Percentiles rank a stretch among this genome's conserved stretches.
phyloP scores from a whole-genome alignment of 2,113 vertebrate species.

The Uria lomvia region DNA sequence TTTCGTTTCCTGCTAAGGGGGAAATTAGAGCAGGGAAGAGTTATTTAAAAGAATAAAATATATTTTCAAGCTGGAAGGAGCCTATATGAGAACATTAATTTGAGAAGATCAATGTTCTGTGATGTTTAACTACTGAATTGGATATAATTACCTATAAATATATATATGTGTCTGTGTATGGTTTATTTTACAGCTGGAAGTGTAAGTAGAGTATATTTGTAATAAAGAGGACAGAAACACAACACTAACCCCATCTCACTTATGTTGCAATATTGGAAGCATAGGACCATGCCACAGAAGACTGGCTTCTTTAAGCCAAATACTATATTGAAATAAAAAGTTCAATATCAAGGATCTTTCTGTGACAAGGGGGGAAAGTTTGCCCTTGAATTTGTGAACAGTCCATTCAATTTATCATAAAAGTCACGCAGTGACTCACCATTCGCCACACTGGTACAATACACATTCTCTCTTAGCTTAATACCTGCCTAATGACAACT shows the following conservation, averaged over 20 bases:
- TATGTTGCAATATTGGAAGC: background rate
- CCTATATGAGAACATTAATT: background rate
- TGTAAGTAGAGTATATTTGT: background rate
- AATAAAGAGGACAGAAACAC: background rate
- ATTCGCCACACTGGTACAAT: background rate
- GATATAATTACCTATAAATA: background rate
- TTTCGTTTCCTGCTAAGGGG: slow-evolving; percentile 23
- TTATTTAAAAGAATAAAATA: slow-evolving; percentile 10
- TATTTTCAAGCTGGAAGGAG: background rate
- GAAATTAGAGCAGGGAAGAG: background rate
- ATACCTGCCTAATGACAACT: background rate
- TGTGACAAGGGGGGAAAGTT: background rate
- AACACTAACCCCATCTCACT: background rate
- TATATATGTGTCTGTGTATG: no score
- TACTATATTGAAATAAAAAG: background rate
- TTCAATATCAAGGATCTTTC: background rate
- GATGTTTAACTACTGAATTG: background rate
- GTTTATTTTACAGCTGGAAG: slow-evolving; percentile 1
- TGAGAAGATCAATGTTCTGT: background rate
- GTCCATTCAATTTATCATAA: background rate
- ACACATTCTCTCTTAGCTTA: background rate
- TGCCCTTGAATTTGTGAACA: slow-evolving; percentile 6
- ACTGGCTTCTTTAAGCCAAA: background rate
- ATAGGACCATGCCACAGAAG: background rate
- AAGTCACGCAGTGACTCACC: slow-evolving; percentile 20